Percentiles rank a stretch among this genome's conserved stretches.
These are phyloP conservation scores for Myotis pilosus DNA, from an alignment of 2,797 vertebrate genomes.

Conservation along the genomic window DNA sequence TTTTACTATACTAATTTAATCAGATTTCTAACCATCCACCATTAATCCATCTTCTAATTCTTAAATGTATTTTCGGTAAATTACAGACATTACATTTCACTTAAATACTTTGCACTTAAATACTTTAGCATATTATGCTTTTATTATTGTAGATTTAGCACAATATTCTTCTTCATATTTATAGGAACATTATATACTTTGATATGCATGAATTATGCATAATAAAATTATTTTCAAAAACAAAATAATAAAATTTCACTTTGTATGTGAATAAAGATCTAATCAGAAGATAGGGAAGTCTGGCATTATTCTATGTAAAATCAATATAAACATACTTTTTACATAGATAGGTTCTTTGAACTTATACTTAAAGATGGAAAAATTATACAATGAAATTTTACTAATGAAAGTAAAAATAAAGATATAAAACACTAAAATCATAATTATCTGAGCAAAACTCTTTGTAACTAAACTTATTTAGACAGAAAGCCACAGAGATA, in stretches of 20 bases:
- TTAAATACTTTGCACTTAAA: neutral
- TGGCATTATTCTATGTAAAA: neutral
- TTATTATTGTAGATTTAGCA: neutral
- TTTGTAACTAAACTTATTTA: neutral
- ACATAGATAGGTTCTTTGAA: neutral
- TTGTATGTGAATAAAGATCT: neutral
- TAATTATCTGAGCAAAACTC: neutral
- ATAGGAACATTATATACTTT: neutral
- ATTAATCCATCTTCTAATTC: neutral
- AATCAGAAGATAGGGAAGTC: neutral
- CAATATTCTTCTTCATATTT: neutral
- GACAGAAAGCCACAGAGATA: neutral
- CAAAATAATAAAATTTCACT: neutral
- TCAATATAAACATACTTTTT: neutral
- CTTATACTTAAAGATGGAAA: neutral
- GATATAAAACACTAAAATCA: neutral
- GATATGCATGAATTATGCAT: neutral
- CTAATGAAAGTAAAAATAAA: neutral
- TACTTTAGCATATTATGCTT: neutral
- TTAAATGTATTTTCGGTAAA: neutral
- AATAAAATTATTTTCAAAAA: slow-evolving; percentile 1
- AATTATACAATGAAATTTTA: neutral
- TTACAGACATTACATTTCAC: neutral
- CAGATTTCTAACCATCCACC: neutral
- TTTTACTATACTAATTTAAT: neutral